phyloP scores from a whole-genome alignment of 37 sponge, comb jelly and placozoan genomes.

The Petrosia ficiformis region DNA sequence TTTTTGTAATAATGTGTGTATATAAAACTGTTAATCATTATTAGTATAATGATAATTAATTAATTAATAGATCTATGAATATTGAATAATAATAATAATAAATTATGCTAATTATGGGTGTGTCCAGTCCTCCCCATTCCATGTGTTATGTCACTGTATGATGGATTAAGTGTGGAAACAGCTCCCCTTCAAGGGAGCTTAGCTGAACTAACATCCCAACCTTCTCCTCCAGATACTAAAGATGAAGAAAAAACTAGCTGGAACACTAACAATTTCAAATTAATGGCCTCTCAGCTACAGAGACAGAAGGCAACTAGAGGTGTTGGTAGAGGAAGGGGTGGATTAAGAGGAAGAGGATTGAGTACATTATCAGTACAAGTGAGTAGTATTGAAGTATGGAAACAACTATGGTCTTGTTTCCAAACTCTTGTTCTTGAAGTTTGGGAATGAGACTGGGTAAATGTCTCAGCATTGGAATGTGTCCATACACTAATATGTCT shows the following conservation, averaged over 20 bases:
- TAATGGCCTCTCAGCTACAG: constrained; percentile 74
- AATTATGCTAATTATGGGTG: too few relatives aligned
- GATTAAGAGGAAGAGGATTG: neutral
- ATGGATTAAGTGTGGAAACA: constrained; percentile 70
- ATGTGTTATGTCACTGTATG: constrained; percentile 85
- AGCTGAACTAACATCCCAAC: neutral
- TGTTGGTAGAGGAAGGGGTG: neutral
- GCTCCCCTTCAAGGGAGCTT: constrained; percentile 48
- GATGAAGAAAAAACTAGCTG: constrained; percentile 1
- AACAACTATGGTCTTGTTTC: constrained; percentile 8
- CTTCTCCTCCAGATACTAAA: constrained; percentile 13
- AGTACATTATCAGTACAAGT: too few relatives aligned
- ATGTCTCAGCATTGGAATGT: too few relatives aligned
- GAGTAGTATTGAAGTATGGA: constrained; percentile 8
- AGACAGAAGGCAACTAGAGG: constrained; percentile 48
- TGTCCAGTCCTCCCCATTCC: too few relatives aligned
- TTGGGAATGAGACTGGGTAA: too few relatives aligned
- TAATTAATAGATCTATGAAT: too few relatives aligned
- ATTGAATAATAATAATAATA: too few relatives aligned
- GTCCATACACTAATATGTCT: too few relatives aligned
- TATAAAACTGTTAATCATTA: too few relatives aligned
- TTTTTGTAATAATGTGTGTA: too few relatives aligned
- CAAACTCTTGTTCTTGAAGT: neutral
- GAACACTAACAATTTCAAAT: constrained; percentile 55
- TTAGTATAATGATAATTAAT: too few relatives aligned